These are phyloP conservation scores for Drosophila merina DNA, from an alignment of 2,888 invertebrate genomes.

Conservation along the genomic window DNA sequence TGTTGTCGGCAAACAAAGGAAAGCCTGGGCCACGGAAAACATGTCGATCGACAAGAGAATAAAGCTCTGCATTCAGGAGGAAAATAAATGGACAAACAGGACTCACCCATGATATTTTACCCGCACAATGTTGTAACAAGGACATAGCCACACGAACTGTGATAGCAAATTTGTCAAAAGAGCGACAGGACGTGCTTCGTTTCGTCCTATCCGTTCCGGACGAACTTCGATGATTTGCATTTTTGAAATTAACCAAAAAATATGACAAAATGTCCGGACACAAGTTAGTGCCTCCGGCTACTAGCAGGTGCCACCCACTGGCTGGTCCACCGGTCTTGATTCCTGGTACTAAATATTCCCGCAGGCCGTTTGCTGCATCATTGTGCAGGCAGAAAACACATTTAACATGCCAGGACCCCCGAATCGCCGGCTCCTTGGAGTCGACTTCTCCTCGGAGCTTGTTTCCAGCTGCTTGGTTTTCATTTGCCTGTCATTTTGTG, in stretches of 20 bases:
- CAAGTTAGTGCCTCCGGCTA: slow-evolving; percentile 2
- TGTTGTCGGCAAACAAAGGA: slow-evolving; percentile 25
- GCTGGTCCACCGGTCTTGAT: too few relatives aligned
- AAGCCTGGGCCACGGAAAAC: slow-evolving; percentile 22
- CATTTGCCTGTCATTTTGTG: slow-evolving; percentile 67
- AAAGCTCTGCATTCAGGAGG: slow-evolving; percentile 29
- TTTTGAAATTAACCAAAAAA: slow-evolving; percentile 75
- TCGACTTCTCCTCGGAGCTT: slow-evolving; percentile 46
- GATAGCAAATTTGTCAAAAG: slow-evolving; percentile 70
- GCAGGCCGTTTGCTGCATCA: slow-evolving; percentile 68
- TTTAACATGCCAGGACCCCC: slow-evolving; percentile 34
- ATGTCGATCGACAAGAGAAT: slow-evolving; percentile 23
- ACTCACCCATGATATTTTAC: slow-evolving; percentile 60
- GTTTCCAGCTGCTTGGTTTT: slow-evolving; percentile 71
- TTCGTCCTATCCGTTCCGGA: slow-evolving; percentile 14
- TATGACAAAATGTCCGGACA: slow-evolving; percentile 64
- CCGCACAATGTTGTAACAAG: slow-evolving; percentile 57
- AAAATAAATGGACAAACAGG: slow-evolving; percentile 24
- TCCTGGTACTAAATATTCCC: slow-evolving; percentile 36
- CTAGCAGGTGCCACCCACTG: slow-evolving; percentile 29
- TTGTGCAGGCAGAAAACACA: slow-evolving; percentile 46
- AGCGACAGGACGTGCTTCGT: slow-evolving; percentile 37
- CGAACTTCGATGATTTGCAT: slow-evolving; percentile 73
- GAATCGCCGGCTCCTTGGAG: slow-evolving; percentile 5
- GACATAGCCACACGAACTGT: slow-evolving; percentile 55